Evolutionary conservation across 2,113 vertebrate genomes (phyloP).

Genomic region (Elephas maximus): DNA sequence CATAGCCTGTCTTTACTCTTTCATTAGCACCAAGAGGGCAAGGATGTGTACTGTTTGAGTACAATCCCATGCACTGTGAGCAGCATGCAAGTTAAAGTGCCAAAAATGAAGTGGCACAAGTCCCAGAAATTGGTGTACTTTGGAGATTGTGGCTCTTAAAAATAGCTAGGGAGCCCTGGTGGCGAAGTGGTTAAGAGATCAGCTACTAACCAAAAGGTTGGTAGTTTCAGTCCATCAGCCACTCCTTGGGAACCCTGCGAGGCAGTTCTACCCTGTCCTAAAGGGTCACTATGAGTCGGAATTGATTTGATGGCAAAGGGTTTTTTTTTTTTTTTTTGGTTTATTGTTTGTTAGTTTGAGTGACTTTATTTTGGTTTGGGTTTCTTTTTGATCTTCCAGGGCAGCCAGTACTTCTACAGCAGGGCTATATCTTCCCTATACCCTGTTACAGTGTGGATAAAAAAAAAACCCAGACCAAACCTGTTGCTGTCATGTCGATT

Average conservation of each 20-base stretch:
- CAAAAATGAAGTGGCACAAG: neutral
- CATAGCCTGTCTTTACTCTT: neutral
- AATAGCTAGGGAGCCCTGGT: neutral
- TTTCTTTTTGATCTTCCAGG: neutral
- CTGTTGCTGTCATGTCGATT: too few species aligned
- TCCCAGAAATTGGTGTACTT: neutral
- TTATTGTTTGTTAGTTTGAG: neutral
- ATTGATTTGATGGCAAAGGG: too few species aligned
- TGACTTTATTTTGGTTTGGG: neutral
- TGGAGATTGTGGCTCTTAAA: neutral
- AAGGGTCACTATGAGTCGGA: too few species aligned
- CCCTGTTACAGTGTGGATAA: neutral
- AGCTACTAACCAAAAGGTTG: too few species aligned
- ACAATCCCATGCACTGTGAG: neutral
- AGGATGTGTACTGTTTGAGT: fast-evolving
- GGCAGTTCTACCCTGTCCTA: too few species aligned
- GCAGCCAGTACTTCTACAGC: fast-evolving
- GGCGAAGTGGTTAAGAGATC: too few species aligned
- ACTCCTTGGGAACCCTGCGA: too few species aligned
- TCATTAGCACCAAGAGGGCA: neutral
- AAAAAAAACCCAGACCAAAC: neutral
- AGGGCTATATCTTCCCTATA: neutral
- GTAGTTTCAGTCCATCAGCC: too few species aligned
- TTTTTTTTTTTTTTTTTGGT: too few species aligned
- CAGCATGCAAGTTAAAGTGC: neutral